These are phyloP conservation scores for Erannis defoliaria DNA, from an alignment of 2,888 invertebrate species.

Conservation along the genomic window DNA sequence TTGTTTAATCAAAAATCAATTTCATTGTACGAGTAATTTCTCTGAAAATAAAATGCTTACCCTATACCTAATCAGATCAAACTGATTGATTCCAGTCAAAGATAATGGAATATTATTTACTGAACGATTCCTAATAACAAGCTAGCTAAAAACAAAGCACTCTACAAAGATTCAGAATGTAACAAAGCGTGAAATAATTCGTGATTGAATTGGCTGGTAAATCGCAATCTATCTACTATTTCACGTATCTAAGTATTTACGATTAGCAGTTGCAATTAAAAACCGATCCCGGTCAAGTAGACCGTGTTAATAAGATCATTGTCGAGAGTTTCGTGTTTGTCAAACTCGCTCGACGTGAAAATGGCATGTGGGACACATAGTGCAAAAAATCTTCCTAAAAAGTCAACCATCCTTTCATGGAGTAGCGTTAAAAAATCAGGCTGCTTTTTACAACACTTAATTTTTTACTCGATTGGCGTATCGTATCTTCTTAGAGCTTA, in stretches of 20 bases:
- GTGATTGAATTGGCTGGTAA: constrained; percentile 14
- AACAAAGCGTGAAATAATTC: constrained; percentile 11
- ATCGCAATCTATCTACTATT: constrained; percentile 11
- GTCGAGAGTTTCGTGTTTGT: constrained; percentile 14
- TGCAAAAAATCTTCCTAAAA: constrained; percentile 15
- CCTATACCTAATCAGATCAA: background rate
- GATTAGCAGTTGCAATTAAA: constrained; percentile 27
- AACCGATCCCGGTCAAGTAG: constrained; percentile 18
- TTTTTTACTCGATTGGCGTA: too few relatives aligned
- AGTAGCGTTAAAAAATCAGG: background rate
- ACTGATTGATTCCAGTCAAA: background rate
- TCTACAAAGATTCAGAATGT: background rate
- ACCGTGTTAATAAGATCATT: constrained; percentile 22
- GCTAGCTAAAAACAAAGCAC: background rate
- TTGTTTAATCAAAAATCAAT: background rate
- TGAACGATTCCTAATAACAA: background rate
- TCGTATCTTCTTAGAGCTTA: too few relatives aligned
- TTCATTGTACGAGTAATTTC: background rate
- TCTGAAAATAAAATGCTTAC: background rate
- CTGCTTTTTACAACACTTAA: background rate
- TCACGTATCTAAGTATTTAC: background rate
- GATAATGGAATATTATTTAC: background rate
- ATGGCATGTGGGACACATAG: constrained; percentile 16
- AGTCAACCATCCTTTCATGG: background rate
- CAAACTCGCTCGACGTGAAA: constrained; percentile 12